Conservation (phyloP, 1,140 invertebrate genomes). For the Oncopodura yosiiana region DNA sequence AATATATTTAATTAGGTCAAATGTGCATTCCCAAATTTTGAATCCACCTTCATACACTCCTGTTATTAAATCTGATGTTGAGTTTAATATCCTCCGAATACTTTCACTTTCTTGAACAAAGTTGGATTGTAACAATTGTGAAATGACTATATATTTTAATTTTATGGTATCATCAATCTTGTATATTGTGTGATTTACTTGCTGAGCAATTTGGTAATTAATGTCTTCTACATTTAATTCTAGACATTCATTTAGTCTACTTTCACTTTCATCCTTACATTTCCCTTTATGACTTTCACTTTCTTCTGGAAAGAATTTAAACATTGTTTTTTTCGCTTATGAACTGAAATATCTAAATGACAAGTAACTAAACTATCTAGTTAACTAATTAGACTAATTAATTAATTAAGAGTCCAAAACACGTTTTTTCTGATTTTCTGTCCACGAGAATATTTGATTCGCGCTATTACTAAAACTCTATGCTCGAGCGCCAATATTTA, state of each 20-base stretch:
- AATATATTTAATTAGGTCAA: conserved; percentile 58
- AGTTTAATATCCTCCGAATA: conserved; percentile 18
- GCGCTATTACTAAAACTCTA: too few relatives aligned
- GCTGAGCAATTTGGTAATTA: conserved; percentile 1
- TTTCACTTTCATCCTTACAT: neutral
- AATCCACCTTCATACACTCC: conserved; percentile 52
- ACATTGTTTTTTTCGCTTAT: too few relatives aligned
- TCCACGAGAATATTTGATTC: too few relatives aligned
- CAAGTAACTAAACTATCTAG: too few relatives aligned
- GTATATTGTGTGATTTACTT: neutral
- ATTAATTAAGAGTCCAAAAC: too few relatives aligned
- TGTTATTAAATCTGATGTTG: conserved; percentile 36
- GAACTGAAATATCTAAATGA: too few relatives aligned
- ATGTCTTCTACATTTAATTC: neutral
- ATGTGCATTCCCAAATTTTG: conserved; percentile 81
- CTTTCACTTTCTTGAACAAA: conserved; percentile 5
- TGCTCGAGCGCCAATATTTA: too few relatives aligned
- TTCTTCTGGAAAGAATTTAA: conserved; percentile 11
- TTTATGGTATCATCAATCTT: neutral
- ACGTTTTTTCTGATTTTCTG: neutral
- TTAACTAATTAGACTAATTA: too few relatives aligned
- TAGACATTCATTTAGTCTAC: neutral
- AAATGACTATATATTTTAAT: neutral
- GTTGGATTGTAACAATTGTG: neutral
- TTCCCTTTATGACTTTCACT: neutral